These are phyloP conservation scores for Hormiphora californensis DNA, from an alignment of 37 sponge, comb jelly and placozoan species.

Conservation along the genomic window DNA sequence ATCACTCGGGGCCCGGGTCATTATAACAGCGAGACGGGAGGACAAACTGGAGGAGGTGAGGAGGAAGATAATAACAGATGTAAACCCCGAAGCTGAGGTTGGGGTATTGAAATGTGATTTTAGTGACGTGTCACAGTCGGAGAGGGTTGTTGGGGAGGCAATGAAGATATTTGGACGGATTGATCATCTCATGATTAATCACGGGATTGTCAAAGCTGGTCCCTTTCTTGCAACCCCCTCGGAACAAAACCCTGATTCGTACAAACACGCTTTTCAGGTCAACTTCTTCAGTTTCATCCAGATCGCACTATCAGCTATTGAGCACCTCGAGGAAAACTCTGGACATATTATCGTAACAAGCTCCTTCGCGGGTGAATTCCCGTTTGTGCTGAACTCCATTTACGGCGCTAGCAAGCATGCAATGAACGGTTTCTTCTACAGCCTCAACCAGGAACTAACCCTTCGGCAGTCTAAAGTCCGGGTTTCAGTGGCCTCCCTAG, in stretches of 20 bases:
- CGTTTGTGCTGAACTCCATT: neutral
- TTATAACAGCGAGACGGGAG: neutral
- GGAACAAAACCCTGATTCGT: neutral
- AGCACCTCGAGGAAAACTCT: neutral
- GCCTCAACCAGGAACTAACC: slow-evolving; percentile 44
- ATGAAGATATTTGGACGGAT: slow-evolving; percentile 1
- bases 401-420: slow-evolving; percentile 8
- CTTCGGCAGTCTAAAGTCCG: neutral
- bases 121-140: neutral
- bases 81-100: neutral
- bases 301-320: neutral
- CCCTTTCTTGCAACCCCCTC: neutral
- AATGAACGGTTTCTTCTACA: slow-evolving; percentile 49
- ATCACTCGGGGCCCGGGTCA: neutral
- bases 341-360: slow-evolving; percentile 17
- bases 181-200: slow-evolving; percentile 5
- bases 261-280: neutral
- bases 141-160: neutral
- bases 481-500: neutral
- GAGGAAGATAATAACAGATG: too few species aligned
- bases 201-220: neutral
- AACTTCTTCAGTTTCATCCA: slow-evolving; percentile 38
- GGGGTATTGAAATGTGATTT: neutral
- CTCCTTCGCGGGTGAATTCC: neutral
- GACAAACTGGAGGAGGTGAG: slow-evolving; percentile 25